phyloP scores from a whole-genome alignment of 2,113 vertebrate species.

The Pomatostomus ruficeps region DNA sequence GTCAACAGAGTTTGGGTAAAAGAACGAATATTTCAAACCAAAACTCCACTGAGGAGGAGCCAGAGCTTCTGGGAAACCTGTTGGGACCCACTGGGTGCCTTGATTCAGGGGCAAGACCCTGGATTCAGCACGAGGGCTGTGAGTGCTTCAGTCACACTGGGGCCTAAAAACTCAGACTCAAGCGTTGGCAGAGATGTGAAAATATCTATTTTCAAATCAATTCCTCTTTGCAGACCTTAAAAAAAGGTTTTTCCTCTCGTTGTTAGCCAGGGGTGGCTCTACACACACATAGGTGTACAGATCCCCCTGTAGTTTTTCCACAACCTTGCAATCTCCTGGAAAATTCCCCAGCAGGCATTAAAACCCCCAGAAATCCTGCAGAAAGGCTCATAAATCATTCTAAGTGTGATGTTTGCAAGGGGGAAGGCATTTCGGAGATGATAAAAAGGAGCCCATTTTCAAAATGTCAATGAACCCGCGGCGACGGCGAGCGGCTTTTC shows the following conservation, averaged over 20 bases:
- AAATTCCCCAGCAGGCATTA: not conserved
- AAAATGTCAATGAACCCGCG: conserved; percentile 60
- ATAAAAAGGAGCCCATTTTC: conserved; percentile 42
- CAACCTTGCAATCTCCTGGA: not conserved
- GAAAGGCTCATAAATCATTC: conserved; percentile 27
- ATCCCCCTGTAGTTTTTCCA: not conserved
- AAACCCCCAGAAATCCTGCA: not conserved
- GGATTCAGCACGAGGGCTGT: not conserved
- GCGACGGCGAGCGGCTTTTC: conserved; percentile 5
- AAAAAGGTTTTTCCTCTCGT: not conserved
- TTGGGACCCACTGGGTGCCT: not conserved
- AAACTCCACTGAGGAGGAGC: not conserved
- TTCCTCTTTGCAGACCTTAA: not conserved
- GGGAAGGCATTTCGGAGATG: conserved; percentile 30
- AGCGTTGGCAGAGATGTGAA: not conserved
- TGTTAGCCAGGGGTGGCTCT: not conserved
- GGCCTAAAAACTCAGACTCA: not conserved
- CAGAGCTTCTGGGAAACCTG: not conserved
- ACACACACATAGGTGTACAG: not conserved
- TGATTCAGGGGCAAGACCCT: not conserved
- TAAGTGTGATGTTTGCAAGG: conserved; percentile 23
- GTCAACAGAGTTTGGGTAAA: not conserved
- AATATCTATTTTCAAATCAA: not conserved
- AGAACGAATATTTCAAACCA: not conserved
- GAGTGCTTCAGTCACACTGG: not conserved